Percentiles rank a stretch among this genome's conserved stretches.
These are phyloP conservation scores for Dryobates pubescens DNA, from an alignment of 2,797 vertebrate genomes.

Conservation along the genomic window DNA sequence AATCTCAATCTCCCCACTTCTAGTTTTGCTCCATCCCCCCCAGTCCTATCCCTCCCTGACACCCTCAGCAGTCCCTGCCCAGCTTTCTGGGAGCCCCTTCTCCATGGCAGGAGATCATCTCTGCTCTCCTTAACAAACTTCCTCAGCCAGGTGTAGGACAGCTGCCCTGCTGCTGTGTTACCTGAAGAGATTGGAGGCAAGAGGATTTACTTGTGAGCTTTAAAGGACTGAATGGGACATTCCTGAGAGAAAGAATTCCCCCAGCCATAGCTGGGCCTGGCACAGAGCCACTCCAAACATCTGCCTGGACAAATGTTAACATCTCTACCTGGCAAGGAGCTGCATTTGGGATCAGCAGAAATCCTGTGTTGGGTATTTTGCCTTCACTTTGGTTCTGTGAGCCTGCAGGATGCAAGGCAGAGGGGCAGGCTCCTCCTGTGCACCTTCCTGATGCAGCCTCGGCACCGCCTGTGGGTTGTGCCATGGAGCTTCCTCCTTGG, in stretches of 20 bases:
- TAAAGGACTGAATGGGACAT: neutral
- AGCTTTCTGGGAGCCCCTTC: no score
- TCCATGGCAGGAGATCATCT: neutral
- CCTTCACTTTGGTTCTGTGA: constrained; percentile 28
- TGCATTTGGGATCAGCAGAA: neutral
- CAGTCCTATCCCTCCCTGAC: no score
- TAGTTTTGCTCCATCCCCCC: no score
- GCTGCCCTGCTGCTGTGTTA: neutral
- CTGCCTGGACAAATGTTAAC: neutral
- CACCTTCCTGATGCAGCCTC: neutral
- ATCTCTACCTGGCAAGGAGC: neutral
- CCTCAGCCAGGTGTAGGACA: neutral
- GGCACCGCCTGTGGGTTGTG: neutral
- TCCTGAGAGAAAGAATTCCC: neutral
- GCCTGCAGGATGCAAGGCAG: neutral
- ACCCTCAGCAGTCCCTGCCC: no score
- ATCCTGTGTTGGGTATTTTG: constrained; percentile 23
- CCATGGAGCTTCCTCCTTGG: neutral
- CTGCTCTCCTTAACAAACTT: neutral
- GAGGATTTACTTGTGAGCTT: neutral
- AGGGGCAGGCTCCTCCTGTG: neutral
- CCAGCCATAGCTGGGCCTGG: neutral
- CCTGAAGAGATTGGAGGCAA: neutral
- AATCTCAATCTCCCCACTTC: no score
- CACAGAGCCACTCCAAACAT: constrained; percentile 29